Percentiles rank a stretch among this genome's conserved stretches.
Evolutionary conservation across 2,113 vertebrate species (phyloP).

Genomic region (Bothrops jararaca): DNA sequence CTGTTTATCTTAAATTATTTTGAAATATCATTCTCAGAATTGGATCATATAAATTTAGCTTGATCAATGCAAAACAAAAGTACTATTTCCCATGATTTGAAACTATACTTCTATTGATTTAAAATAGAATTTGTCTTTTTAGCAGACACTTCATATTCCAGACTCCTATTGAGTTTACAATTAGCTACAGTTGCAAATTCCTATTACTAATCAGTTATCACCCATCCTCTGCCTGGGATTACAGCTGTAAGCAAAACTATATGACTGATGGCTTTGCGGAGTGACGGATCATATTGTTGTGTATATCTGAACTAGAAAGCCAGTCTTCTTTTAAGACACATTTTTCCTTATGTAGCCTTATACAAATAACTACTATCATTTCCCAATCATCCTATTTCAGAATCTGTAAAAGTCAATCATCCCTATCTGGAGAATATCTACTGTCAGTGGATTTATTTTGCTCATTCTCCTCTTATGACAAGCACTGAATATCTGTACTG

Average conservation of each 20-base stretch:
- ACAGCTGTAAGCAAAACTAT: neutral
- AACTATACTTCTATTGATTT: neutral
- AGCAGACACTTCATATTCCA: neutral
- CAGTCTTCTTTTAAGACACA: neutral
- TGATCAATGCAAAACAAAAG: neutral
- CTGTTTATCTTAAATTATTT: neutral
- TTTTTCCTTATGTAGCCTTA: neutral
- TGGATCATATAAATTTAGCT: neutral
- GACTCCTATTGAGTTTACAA: neutral
- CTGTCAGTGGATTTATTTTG: neutral
- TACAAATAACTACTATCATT: neutral
- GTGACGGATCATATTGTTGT: neutral
- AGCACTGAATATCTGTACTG: neutral
- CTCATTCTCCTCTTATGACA: neutral
- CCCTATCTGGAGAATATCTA: neutral
- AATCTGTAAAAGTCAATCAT: neutral
- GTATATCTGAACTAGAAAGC: neutral
- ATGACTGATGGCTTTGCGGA: neutral
- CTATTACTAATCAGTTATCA: neutral
- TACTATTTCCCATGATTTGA: neutral
- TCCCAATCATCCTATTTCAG: neutral
- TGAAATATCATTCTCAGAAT: neutral
- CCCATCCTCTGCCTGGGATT: neutral
- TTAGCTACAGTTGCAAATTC: neutral
- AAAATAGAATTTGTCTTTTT: neutral